Base-by-base conservation (phyloP, 2,888 invertebrate genomes). In the Polietes domitor region DNA sequence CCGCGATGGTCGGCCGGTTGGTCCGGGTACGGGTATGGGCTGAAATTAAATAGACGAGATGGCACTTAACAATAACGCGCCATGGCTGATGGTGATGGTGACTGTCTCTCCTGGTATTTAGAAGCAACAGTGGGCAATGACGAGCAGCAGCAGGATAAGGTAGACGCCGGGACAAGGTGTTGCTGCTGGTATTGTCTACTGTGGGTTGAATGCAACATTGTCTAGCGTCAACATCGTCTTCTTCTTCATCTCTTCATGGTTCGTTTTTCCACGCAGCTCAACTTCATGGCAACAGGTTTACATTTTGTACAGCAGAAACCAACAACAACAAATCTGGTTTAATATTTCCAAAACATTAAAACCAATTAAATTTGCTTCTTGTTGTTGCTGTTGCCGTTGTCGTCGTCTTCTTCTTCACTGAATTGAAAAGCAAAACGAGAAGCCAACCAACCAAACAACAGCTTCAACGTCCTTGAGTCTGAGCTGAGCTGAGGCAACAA, bases 1-100 rank as follows among this genome's bases (percentile, higher is more conserved):
- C 26, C 28, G n/a, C n/a, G 21, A 37, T 26, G 28, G 37, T 32
- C 63, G 17, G 17, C 17, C 28, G 4, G 9, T n/a, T n/a, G n/a
- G n/a, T n/a, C n/a, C n/a, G n/a, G n/a, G n/a, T n/a, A n/a, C n/a
- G n/a, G n/a, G n/a, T n/a, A 37, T 32, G 37, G 9, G 1, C 19
- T 19, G 15, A 71, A 75, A 71, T 75, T 28, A 75, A 50, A 24
- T 32, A 76, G 70, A 70, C 68, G 19, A n/a, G n/a, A 37, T 37
- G 63, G 70, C 37, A 70, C 32, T 72, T 53, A 19, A 53, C 53
- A 53, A 71, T 17, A 47, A 5, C 21, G 68, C n/a, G 47, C 26
- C 28, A 28, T 26, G 19, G n/a, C n/a, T n/a, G n/a, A 21, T 28
- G 61, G 17, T 28, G 50, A 12, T 63, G 63, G 47, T 63, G n/a